Percentiles rank a stretch among this genome's conserved stretches.
phyloP scores from a whole-genome alignment of 2,113 vertebrate genomes.

The Boulengeromyrus knoepffleri region DNA sequence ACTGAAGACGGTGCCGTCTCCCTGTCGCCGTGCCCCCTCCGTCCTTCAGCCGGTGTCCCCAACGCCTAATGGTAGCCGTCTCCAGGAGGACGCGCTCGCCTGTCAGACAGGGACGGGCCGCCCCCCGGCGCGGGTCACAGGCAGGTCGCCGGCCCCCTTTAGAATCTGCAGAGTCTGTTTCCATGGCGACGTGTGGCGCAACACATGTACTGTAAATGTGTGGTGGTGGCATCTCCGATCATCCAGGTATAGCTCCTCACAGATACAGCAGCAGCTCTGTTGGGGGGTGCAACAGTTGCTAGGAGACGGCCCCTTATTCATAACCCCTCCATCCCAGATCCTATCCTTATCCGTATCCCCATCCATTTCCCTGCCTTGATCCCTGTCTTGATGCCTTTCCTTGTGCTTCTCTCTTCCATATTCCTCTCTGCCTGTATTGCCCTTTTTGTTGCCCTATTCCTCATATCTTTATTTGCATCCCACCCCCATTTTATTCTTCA shows the following conservation, averaged over 20 bases:
- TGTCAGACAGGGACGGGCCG: not conserved
- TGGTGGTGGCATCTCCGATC: not conserved
- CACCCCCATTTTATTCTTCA: conserved; percentile 15
- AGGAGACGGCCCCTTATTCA: conserved; percentile 41
- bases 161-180: conserved; percentile 47
- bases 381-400: conserved; percentile 15
- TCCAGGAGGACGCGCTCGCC: not conserved
- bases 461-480: not conserved
- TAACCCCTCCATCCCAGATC: not conserved
- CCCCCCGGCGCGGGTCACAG: not conserved
- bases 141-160: not conserved
- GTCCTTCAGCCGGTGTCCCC: not conserved
- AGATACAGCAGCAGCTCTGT: conserved; percentile 37
- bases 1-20: not conserved
- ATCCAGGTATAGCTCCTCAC: conserved; percentile 21
- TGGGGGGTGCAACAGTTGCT: conserved; percentile 32
- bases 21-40: not conserved
- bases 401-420: conserved; percentile 22
- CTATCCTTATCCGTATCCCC: conserved; percentile 37
- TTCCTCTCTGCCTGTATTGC: not conserved
- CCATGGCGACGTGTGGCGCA: conserved; percentile 34
- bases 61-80: not conserved
- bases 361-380: not conserved
- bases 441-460: not conserved
- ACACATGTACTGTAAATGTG: conserved; percentile 23